phyloP scores from a whole-genome alignment of 1,140 invertebrate species.

The Solenopsis invicta region DNA sequence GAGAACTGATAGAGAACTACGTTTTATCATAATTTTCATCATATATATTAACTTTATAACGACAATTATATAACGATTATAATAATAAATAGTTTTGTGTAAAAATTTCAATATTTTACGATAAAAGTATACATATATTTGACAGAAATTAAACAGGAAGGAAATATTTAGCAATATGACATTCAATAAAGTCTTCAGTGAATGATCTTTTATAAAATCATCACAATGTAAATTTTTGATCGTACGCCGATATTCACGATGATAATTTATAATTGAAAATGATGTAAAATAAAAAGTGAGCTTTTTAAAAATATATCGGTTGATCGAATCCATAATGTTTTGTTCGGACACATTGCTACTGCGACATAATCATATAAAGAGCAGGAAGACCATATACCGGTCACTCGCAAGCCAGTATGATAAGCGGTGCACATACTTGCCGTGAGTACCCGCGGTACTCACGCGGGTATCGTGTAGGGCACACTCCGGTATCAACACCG shows the following conservation, averaged over 20 bases:
- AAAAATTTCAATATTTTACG: not conserved
- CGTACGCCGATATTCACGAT: not conserved
- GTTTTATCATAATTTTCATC: slow-evolving; percentile 69
- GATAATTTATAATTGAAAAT: not conserved
- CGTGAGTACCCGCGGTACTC: slow-evolving; percentile 77
- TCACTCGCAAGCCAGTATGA: slow-evolving; percentile 63
- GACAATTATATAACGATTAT: not conserved
- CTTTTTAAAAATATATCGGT: not conserved
- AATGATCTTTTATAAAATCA: not conserved
- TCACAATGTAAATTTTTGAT: not conserved
- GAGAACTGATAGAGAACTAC: slow-evolving; percentile 70
- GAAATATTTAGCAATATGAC: not conserved
- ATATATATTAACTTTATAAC: slow-evolving; percentile 68
- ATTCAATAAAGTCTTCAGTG: not conserved
- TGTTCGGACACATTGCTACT: slow-evolving; percentile 37
- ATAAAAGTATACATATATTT: not conserved
- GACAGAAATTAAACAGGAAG: not conserved
- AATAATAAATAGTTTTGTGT: not conserved
- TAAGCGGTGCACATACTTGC: slow-evolving; percentile 77
- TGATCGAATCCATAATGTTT: slow-evolving; percentile 34
- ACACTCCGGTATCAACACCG: slow-evolving; percentile 80
- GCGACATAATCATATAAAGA: slow-evolving; percentile 66
- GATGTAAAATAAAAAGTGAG: too few species aligned
- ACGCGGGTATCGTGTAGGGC: slow-evolving; percentile 66
- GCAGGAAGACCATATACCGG: slow-evolving; percentile 75